Conservation (phyloP, 2,888 invertebrate genomes). For the Caenorhabditis parvicauda region DNA sequence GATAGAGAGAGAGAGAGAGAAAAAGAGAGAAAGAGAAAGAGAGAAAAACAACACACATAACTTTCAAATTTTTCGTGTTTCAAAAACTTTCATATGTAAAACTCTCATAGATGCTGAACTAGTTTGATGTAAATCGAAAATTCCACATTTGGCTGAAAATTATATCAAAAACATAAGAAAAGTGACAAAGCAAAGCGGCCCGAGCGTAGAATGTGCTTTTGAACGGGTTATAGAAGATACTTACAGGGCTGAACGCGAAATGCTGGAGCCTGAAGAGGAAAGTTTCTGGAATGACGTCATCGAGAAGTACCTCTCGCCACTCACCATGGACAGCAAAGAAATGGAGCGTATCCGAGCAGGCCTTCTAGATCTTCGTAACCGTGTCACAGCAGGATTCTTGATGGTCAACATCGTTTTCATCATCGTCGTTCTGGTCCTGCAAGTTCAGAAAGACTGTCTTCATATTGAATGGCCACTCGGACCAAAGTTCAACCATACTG, state of each 20-base stretch:
- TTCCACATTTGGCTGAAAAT: too few species aligned
- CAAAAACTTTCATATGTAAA: too few species aligned
- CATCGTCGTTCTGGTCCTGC: conserved; percentile 94
- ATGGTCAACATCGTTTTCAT: conserved; percentile 99
- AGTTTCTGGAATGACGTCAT: conserved; percentile 91
- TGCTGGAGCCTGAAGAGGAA: conserved; percentile 78
- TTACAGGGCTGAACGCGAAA: conserved; percentile 85
- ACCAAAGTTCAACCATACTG: conserved; percentile 59
- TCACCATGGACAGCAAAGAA: conserved; percentile 78
- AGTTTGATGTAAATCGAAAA: too few species aligned
- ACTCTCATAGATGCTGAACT: too few species aligned
- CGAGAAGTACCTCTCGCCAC: conserved; percentile 85
- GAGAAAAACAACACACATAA: too few species aligned
- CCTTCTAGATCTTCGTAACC: conserved; percentile 89
- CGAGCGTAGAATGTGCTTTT: background rate
- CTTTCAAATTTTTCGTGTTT: too few species aligned
- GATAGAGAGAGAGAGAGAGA: too few species aligned
- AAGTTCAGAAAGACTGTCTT: conserved; percentile 92
- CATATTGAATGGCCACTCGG: conserved; percentile 89
- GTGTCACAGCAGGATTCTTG: conserved; percentile 92
- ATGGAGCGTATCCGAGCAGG: conserved; percentile 66
- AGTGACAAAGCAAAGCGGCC: too few species aligned
- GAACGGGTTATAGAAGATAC: background rate
- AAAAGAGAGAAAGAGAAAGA: too few species aligned
- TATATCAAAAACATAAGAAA: too few species aligned